Base-by-base conservation (phyloP, 2,888 invertebrate genomes). In the Cantharis flavilabris region DNA sequence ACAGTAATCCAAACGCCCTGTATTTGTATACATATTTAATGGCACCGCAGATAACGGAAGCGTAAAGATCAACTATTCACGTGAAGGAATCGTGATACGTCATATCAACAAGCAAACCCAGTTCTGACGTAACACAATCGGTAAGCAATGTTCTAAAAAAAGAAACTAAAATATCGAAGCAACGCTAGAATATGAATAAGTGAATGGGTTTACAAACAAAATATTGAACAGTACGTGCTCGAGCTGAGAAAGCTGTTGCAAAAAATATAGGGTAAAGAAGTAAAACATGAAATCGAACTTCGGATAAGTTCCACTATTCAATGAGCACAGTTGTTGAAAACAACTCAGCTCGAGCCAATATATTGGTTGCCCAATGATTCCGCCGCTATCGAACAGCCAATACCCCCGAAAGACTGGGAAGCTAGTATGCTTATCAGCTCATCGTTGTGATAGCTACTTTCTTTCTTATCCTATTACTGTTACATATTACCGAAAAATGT, bases 1-100 rank as follows among this genome's bases (percentile, higher is more conserved):
- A 70, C 5, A 28, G 70, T 70, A 79, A 77, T 76, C 79, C 76
- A 79, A 79, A 79, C 76, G 70, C 69, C 72, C 30, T 62, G 69
- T 71, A 30, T 73, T n/a, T 30, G 26, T 26, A 26, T 62, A 71
- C 14, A 63, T 33, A 70, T 20, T 18, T 70, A 70, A 62, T 76
- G 70, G 72, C 72, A 72, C 28, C 72, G 23, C 10, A 78, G 78
- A 78, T 78, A 78, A 72, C 78, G 78, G 75, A 75, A 74, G 80
- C 73, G 74, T 78, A 79, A 79, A 80, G 80, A 78, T 80, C 78
- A 76, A 64, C 62, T 18, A 74, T 74, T 76, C 80, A 80, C 78
- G 80, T 78, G 80, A 75, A 74, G 26, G 23, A 72, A 69, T 49
- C 80, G 80, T 80, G 80, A 30, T 73, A 80, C 76, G 78, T 80